A percentile compares a stretch with the other conserved stretches of the same genome.
Evolutionary conservation across 2,797 vertebrate genomes (phyloP).

Genomic region (Melanogrammus aeglefinus): DNA sequence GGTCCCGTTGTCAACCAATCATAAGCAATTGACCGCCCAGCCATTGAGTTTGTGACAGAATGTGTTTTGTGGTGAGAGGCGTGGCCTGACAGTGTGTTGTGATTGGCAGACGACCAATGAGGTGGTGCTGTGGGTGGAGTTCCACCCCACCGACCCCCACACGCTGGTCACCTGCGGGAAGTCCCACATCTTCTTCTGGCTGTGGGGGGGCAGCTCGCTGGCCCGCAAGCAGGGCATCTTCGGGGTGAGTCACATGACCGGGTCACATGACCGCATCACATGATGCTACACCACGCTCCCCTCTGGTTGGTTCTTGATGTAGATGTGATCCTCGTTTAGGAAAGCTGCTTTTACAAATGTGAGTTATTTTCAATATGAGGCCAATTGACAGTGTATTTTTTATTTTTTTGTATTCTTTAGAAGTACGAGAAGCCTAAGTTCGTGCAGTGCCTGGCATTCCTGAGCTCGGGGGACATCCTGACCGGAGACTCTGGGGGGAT

Average conservation of each 20-base stretch:
- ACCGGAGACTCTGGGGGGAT: constrained; percentile 94
- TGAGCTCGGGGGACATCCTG: constrained; percentile 90
- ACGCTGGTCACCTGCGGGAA: constrained; percentile 96
- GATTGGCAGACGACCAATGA: constrained; percentile 88
- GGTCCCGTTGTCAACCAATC: no score
- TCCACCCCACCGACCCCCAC: constrained; percentile 92
- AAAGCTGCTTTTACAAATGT: no score
- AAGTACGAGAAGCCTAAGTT: constrained; percentile 99
- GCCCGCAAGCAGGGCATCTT: constrained; percentile 96
- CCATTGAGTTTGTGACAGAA: no score
- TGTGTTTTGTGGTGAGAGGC: no score
- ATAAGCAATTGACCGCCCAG: no score
- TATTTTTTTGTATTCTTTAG: constrained; percentile 51
- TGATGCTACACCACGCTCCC: no score
- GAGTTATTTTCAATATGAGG: no score
- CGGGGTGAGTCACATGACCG: constrained; percentile 75
- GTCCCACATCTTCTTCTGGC: constrained; percentile 99
- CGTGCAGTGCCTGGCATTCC: constrained; percentile 91
- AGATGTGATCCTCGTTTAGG: no score
- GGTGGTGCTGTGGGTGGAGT: constrained; percentile 92
- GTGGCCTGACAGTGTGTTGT: not conserved
- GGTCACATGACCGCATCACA: not conserved
- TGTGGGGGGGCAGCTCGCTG: constrained; percentile 88
- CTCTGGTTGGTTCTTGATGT: no score
- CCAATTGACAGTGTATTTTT: no score